Base-by-base conservation (phyloP, 2,797 vertebrate species). In the Sebastes ruberrimus region DNA sequence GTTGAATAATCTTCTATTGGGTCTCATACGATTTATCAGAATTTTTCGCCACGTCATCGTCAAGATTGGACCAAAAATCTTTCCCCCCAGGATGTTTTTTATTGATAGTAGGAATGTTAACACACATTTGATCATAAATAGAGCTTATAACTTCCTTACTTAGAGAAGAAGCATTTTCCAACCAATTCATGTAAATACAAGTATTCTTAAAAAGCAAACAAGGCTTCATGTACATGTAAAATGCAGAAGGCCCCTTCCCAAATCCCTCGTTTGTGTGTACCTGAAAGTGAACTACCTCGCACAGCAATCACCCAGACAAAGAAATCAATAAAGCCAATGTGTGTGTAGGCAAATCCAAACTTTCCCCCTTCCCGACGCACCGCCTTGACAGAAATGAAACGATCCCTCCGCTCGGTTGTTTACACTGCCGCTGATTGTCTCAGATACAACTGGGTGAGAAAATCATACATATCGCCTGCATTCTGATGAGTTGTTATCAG, bases 401-500 rank as follows among this genome's bases (percentile, higher is more conserved):
- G 20, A 89, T 82, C 76, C 78, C 85, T 67, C 2, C 53, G 23
- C 68, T 86, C 66, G 22, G 56, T 92, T 92, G 88, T 94, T 92
- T 90, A 89, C 85, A 64, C 81, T 64, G 66, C 71, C 2, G 81
- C 74, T 76, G 86, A 92, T 91, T 89, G 82, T 91, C 85, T 89
- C 79, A 77, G 91, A 92, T 88, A 88, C 86, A 88, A 92, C 86
- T 66, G 78, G 84, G 74, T 80, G 79, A 82, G 75, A 92, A 86
- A 86, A 92, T 91, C 88, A 89, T 90, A 91, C 89, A 86, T 90
- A 89, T 92, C 76, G 78, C 81, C 87, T 93, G 91, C 86, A 93
- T 95, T 93, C 86, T 92, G 90, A 94, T 93, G 85, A 92, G 88
- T 86, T 89, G 85, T 91, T 91, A 94, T 93, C 62, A 74, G 83